Evolutionary conservation across 1,140 invertebrate species (phyloP).

Genomic region (Drosophila repletoides): DNA sequence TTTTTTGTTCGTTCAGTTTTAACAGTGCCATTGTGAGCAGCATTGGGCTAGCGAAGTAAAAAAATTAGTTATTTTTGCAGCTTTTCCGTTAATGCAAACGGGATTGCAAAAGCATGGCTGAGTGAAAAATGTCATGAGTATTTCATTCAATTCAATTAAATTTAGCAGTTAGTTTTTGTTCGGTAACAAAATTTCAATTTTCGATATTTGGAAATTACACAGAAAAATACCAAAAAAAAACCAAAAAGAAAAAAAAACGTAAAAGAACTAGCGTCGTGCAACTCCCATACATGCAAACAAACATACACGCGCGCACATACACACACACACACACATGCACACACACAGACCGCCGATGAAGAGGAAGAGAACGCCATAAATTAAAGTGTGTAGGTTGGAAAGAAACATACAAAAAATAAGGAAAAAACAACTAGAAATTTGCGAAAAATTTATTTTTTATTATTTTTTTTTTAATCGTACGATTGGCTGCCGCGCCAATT

Average conservation of each 20-base stretch:
- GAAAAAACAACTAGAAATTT: conserved; percentile 35
- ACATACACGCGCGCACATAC: too few species aligned
- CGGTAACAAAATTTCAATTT: conserved; percentile 38
- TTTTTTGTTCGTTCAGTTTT: conserved; percentile 10
- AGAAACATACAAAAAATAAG: conserved; percentile 41
- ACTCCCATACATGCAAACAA: too few species aligned
- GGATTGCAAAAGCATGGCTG: conserved; percentile 32
- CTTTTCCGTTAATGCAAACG: conserved; percentile 32
- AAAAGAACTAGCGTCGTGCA: conserved; percentile 34
- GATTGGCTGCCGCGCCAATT: too few species aligned
- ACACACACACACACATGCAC: too few species aligned
- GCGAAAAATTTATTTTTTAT: conserved; percentile 30
- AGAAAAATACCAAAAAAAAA: too few species aligned
- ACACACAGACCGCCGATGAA: conserved; percentile 19
- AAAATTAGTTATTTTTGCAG: conserved; percentile 36
- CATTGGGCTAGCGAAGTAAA: conserved; percentile 28
- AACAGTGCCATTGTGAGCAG: conserved; percentile 38
- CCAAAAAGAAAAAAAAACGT: conserved; percentile 15
- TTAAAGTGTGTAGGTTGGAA: conserved; percentile 49
- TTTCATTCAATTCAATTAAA: conserved; percentile 26
- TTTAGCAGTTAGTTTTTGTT: conserved; percentile 33
- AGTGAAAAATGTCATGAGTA: conserved; percentile 37
- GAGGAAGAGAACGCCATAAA: conserved; percentile 38
- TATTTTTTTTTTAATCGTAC: too few species aligned
- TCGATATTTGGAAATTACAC: too few species aligned